Percentiles rank a stretch among this genome's conserved stretches.
Evolutionary conservation across 1,140 invertebrate genomes (phyloP).

Genomic region (Drosophila sucinea): DNA sequence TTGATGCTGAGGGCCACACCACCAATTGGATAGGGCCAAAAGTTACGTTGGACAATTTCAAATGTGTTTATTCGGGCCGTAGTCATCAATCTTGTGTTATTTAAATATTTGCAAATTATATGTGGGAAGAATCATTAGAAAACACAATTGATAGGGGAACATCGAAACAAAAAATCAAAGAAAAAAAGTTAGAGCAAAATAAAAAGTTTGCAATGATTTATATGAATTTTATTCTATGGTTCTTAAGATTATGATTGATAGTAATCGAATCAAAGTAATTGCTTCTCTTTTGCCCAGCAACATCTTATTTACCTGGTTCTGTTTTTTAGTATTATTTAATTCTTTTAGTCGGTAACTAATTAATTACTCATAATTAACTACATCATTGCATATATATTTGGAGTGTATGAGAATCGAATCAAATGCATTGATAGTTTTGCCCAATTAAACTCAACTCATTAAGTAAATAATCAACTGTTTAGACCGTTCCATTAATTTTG

Average conservation of each 20-base stretch:
- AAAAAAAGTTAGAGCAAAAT: not conserved
- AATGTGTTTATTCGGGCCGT: not conserved
- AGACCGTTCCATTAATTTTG: too few relatives aligned
- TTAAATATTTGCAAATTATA: conserved; percentile 16
- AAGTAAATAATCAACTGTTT: not conserved
- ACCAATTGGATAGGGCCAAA: not conserved
- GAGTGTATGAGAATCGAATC: too few relatives aligned
- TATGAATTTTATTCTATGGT: not conserved
- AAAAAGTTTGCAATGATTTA: not conserved
- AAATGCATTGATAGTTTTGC: too few relatives aligned
- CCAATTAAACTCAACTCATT: not conserved
- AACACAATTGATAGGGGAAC: not conserved
- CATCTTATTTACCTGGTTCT: too few relatives aligned
- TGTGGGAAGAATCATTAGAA: not conserved
- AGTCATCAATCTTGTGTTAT: conserved; percentile 14
- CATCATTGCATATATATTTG: too few relatives aligned
- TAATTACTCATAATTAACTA: too few relatives aligned
- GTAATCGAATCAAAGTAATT: too few relatives aligned
- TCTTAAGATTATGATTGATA: not conserved
- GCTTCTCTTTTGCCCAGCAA: too few relatives aligned
- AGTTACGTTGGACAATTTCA: conserved; percentile 7
- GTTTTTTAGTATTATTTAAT: too few relatives aligned
- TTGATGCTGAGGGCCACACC: conserved; percentile 42
- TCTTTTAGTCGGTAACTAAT: too few relatives aligned
- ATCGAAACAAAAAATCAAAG: not conserved